phyloP scores from a whole-genome alignment of 2,888 invertebrate species.

The Pristionchus entomophagus region DNA sequence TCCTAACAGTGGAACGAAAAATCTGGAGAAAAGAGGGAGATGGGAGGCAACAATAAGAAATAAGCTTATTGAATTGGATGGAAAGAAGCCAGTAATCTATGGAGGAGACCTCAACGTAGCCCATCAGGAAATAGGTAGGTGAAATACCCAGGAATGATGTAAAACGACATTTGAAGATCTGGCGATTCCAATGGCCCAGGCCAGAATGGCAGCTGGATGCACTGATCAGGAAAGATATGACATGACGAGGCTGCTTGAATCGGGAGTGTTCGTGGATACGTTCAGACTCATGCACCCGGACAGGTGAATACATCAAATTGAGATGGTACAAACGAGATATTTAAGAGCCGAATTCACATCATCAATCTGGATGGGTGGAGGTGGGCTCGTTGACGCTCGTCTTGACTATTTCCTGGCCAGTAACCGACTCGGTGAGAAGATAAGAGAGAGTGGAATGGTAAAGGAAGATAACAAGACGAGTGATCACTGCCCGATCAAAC shows the following conservation, averaged over 20 bases:
- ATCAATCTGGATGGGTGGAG: constrained; percentile 89
- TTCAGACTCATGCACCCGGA: constrained; percentile 25
- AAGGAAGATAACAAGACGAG: constrained; percentile 87
- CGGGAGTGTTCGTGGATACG: constrained; percentile 88
- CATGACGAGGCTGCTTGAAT: constrained; percentile 87
- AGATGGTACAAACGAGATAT: background rate
- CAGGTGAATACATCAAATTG: background rate
- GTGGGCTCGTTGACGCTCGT: constrained; percentile 95
- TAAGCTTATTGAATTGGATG: constrained; percentile 87
- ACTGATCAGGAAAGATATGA: constrained; percentile 93
- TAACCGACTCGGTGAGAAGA: constrained; percentile 83
- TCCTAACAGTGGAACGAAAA: constrained; percentile 92
- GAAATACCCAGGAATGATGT: background rate
- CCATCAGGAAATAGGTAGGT: constrained; percentile 89
- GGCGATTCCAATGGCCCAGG: constrained; percentile 91
- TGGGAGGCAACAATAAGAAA: constrained; percentile 90
- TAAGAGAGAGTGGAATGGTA: constrained; percentile 86
- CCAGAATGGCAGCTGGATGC: constrained; percentile 91
- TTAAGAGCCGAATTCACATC: constrained; percentile 88
- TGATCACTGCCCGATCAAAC: constrained; percentile 94
- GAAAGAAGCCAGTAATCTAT: constrained; percentile 92
- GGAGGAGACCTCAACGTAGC: constrained; percentile 98
- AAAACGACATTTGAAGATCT: constrained; percentile 80
- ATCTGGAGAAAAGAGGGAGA: constrained; percentile 86
- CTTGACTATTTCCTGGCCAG: constrained; percentile 95